Evolutionary conservation across 1,140 invertebrate species (phyloP).

Genomic region (Diachasma alloeum): DNA sequence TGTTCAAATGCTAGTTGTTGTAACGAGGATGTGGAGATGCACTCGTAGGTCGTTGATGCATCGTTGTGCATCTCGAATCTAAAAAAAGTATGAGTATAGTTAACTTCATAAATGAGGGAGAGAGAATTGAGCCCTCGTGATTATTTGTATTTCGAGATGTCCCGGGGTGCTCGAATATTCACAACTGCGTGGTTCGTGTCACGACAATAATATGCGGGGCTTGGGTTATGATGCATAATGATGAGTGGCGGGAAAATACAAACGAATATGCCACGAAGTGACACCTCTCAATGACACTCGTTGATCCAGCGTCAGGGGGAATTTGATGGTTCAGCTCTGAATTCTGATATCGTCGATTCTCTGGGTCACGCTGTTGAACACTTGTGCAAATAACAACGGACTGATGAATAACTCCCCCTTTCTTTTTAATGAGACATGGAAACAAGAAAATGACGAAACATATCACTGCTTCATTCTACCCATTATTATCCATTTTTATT

Average conservation of each 20-base stretch:
- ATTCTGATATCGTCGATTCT: constrained; percentile 2
- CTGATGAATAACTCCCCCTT: neutral
- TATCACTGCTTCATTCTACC: neutral
- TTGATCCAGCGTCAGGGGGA: neutral
- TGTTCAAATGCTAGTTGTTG: neutral
- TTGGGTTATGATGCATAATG: constrained; percentile 56
- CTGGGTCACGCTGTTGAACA: neutral
- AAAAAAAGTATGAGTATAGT: constrained; percentile 12
- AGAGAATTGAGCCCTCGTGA: constrained; percentile 43
- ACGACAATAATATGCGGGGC: constrained; percentile 38
- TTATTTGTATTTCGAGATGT: constrained; percentile 61
- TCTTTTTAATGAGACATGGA: neutral
- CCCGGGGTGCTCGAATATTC: constrained; percentile 49
- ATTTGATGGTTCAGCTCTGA: neutral
- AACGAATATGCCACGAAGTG: constrained; percentile 66
- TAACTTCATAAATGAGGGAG: neutral
- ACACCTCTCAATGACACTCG: constrained; percentile 65
- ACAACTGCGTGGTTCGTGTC: neutral
- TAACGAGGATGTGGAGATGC: constrained; percentile 18
- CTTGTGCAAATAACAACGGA: neutral
- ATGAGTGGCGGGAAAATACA: constrained; percentile 60
- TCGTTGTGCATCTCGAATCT: constrained; percentile 36
- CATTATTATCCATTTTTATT: constrained; percentile 8
- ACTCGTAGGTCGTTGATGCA: constrained; percentile 31
- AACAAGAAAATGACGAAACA: neutral